Evolutionary conservation across 2,113 vertebrate genomes (phyloP), one percentile per base, ranked within the genome.

Genomic region (Hydrochoerus hydrochaeris): DNA sequence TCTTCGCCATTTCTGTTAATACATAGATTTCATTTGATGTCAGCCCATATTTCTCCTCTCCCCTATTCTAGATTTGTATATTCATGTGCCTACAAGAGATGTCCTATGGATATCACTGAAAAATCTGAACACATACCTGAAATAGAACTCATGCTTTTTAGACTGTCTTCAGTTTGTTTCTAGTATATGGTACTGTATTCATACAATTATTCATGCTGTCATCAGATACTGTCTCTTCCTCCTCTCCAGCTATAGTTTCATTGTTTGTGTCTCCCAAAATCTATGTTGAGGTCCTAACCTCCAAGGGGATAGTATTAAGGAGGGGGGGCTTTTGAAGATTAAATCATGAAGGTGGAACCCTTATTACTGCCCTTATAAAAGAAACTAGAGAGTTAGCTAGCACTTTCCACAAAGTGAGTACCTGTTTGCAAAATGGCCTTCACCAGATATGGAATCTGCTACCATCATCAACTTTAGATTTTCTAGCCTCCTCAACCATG

Each of bases 301-400:
- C 19, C 22, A 58, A 73, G 20, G 7, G 62, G 7, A 58, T 85
- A 54, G 20, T 78, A 49, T 85, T 69, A 85, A 85, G 49, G 49
- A 22, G 13, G 32, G 30, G 30, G 38, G 14, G 3, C 30, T 90
- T 90, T 57, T 82, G 65, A 7, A 60, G 62, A 41, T 69, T 58
- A n/a, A 22, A 44, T 62, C 9, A 32, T 81, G 85, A 83, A 88
- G 12, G 22, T 20, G 32, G 22, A 58, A 9, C 38, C 69, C 49
- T 78, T 54, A 57, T 65, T 85, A 78, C 46, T 90, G 41, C 62
- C 30, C 58, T 85, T 78, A 58, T 30, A 75, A 90, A 94, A 94
- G n/a, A 85, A n/a, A 58, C 35, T 54, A 58, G 49, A 58, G 52
- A 32, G 20, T 13, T 81, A 82, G n/a, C 3, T 30, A 86, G 63